phyloP scores from a whole-genome alignment of 64 coral and sea anemone species.

The Porites australiensis region DNA sequence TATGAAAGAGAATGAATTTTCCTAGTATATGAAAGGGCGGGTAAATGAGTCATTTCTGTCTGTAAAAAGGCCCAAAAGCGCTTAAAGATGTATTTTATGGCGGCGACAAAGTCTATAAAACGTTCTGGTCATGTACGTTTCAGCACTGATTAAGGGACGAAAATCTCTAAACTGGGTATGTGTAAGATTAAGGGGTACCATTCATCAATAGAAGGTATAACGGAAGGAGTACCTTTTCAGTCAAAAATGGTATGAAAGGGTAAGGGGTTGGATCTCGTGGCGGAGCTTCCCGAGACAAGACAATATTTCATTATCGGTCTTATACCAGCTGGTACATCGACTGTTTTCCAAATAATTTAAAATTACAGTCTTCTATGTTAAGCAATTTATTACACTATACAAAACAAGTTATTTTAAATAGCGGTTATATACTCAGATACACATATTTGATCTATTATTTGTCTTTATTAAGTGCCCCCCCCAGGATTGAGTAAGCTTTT shows the following conservation, averaged over 20 bases:
- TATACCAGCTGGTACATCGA: not conserved
- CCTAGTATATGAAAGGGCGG: too few species aligned
- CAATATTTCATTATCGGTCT: constrained; percentile 8
- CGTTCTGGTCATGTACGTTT: not conserved
- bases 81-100: not conserved
- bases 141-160: not conserved
- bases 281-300: not conserved
- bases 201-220: not conserved
- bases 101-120: constrained; percentile 8
- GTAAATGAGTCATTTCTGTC: too few species aligned
- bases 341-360: too few species aligned
- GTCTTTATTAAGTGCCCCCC: not conserved
- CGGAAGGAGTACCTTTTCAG: constrained; percentile 9
- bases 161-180: constrained; percentile 7
- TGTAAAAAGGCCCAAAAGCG: too few species aligned
- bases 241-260: not conserved
- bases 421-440: constrained; percentile 7
- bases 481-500: not conserved
- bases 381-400: constrained; percentile 19
- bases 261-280: too few species aligned
- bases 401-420: constrained; percentile 3
- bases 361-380: constrained; percentile 1
- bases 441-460: constrained; percentile 16
- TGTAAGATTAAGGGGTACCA: not conserved
- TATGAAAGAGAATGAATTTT: too few species aligned